Percentiles rank a stretch among this genome's conserved stretches.
These are phyloP conservation scores for Troides helena DNA, from an alignment of 2,888 invertebrate genomes.

Conservation along the genomic window DNA sequence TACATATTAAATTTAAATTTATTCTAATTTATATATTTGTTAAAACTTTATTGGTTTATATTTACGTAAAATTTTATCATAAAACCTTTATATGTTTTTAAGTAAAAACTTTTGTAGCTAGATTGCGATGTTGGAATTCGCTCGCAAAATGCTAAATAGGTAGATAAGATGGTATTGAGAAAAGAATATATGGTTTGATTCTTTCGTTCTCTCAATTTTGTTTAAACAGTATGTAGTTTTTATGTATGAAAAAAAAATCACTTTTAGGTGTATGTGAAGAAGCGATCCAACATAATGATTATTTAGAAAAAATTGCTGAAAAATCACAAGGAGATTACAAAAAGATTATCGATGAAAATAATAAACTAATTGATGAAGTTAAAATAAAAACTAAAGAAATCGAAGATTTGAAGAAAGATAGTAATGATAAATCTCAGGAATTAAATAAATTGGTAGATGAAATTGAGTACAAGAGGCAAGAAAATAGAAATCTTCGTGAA, in stretches of 20 bases:
- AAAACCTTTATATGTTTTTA: too few relatives aligned
- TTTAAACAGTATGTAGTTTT: too few relatives aligned
- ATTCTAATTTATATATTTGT: too few relatives aligned
- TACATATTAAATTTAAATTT: too few relatives aligned
- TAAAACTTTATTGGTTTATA: too few relatives aligned
- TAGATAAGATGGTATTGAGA: too few relatives aligned
- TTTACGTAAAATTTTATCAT: too few relatives aligned
- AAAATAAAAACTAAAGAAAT: slow-evolving; percentile 52
- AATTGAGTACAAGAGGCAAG: slow-evolving; percentile 46
- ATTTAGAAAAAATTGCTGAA: slow-evolving; percentile 55
- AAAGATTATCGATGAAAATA: slow-evolving; percentile 48
- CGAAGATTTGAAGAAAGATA: slow-evolving; percentile 51
- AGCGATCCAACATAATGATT: slow-evolving; percentile 49
- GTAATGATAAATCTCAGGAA: slow-evolving; percentile 55
- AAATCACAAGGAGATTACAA: slow-evolving; percentile 47
- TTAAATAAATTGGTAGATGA: slow-evolving; percentile 47
- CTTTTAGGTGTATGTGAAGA: slow-evolving; percentile 58
- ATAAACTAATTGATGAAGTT: slow-evolving; percentile 43
- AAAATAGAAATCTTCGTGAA: slow-evolving; percentile 46
- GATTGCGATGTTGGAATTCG: too few relatives aligned
- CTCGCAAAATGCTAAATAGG: too few relatives aligned
- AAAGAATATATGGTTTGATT: too few relatives aligned
- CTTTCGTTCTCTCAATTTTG: too few relatives aligned
- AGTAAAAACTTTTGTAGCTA: too few relatives aligned
- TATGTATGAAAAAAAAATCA: background rate